Evolutionary conservation across 2,888 invertebrate genomes (phyloP), one percentile per base, ranked within the genome.

Genomic region (Microctonus hyperodae): DNA sequence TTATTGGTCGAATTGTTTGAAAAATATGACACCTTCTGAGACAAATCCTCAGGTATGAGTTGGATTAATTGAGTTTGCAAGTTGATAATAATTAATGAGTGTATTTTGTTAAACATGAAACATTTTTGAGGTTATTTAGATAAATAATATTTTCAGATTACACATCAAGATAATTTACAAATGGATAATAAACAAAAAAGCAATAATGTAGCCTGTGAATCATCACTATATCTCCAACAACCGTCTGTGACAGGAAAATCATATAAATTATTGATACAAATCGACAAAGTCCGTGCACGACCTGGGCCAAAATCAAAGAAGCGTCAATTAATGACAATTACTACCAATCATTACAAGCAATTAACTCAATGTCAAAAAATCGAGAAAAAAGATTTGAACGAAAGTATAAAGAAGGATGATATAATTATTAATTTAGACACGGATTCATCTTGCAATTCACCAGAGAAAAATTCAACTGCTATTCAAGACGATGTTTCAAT

Each of bases 241-340:
- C n/a, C 50, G 3, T 64, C 67, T 3, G 35, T 55, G 11, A 64
- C 64, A 50, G 69, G 51, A 23, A 74, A 70, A 10, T 63, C 72
- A 1, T 82, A 80, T 68, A 75, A 79, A 16, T 68, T 82, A 35
- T 75, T 75, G 3, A 79, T 82, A 72, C 76, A 79, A 20, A 80
- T 82, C 16, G 81, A 82, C 44, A 82, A 82, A 70, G 73, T 81
- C 33, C 69, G 74, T 25, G 66, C 75, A 2, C 75, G 74, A 51
- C 78, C 79, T 2, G 75, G 75, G 25, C 78, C 79, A 35, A 78
- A 70, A 20, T 80, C 78, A 5, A 70, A 73, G 53, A 77, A 76
- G 60, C 44, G 57, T 5, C 60, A 25, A 1, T 63, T 20, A 2
- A 13, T 66, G 48, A 60, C 74, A 73, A 65, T 79, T 73, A n/a